Evolutionary conservation across 1,140 invertebrate genomes (phyloP).

Genomic region (Nebria ingens): DNA sequence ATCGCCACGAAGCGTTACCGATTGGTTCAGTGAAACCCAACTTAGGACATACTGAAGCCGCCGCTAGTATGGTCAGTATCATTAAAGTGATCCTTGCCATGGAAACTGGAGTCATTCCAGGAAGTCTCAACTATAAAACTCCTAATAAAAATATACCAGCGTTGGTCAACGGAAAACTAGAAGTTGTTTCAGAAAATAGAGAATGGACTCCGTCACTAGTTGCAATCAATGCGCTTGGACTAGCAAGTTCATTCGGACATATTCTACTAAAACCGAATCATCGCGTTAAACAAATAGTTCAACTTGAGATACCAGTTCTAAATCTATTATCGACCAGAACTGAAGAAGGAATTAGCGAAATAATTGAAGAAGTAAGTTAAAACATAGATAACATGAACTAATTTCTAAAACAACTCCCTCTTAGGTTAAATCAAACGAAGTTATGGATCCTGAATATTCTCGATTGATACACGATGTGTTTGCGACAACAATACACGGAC

Average conservation of each 20-base stretch:
- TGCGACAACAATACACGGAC: slow-evolving; percentile 41
- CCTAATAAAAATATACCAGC: slow-evolving; percentile 57
- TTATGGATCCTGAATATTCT: slow-evolving; percentile 44
- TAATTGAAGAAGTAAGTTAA: too few relatives aligned
- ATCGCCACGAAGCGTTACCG: slow-evolving; percentile 41
- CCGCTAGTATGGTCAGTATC: slow-evolving; percentile 42
- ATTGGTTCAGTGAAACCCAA: slow-evolving; percentile 70
- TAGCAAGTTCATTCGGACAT: slow-evolving; percentile 56
- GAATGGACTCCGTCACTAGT: slow-evolving; percentile 48
- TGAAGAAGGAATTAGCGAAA: slow-evolving; percentile 48
- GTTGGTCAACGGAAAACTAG: slow-evolving; percentile 50
- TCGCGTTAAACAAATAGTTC: slow-evolving; percentile 29
- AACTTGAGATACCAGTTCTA: neutral
- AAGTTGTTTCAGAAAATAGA: slow-evolving; percentile 50
- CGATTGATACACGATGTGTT: slow-evolving; percentile 41
- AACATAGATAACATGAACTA: too few relatives aligned
- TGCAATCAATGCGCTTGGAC: slow-evolving; percentile 49
- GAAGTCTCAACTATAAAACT: slow-evolving; percentile 59
- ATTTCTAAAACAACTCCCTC: too few relatives aligned
- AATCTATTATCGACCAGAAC: slow-evolving; percentile 54
- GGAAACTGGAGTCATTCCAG: slow-evolving; percentile 54
- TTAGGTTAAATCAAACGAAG: slow-evolving; percentile 24
- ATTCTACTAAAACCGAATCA: slow-evolving; percentile 47
- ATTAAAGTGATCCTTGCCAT: slow-evolving; percentile 52
- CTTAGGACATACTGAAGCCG: slow-evolving; percentile 64